Evolutionary conservation across 2,797 vertebrate species (phyloP), one percentile per base, ranked within the genome.

Genomic region (Paguma larvata): DNA sequence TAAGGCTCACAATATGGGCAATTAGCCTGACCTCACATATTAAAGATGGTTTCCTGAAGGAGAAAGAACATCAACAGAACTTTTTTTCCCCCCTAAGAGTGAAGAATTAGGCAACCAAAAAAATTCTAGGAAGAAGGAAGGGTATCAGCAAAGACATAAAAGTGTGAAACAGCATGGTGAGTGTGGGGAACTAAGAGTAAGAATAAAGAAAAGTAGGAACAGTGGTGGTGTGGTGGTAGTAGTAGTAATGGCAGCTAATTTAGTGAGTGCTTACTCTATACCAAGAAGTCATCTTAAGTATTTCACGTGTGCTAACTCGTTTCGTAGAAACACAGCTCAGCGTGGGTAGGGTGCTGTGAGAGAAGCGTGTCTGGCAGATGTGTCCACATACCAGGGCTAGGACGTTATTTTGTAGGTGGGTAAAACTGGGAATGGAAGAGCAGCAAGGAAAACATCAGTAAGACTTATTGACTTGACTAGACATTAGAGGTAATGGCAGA

Each of bases 31-130:
- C 53, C 27, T 70, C 30, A 85, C 5, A 34, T 88, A 18, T 78
- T 78, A 82, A 11, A 23, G 21, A 51, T 86, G 14, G 19, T 46
- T 94, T 83, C n/a, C n/a, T 82, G 7, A 94, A 93, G 46, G 23
- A 85, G 11, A 85, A 95, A 91, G 67, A 84, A 27, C 4, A 14
- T 32, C 12, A 94, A 68, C 2, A 80, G 41, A 87, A n/a, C 2
- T 78, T 67, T 67, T 67, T 67, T 46, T 18, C 25, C 9, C 10
- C 18, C 7, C 34, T 19, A 34, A 68, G 65, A 90, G 7, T 86
- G 14, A 80, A 15, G 32, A 84, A 41, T 79, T 75, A 48, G 30
- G 48, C 15, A 51, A 73, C 72, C 86, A 41, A 1, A 83, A 1
- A 8, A 78, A 62, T 62, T 89, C 14, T 53, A 10, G 34, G 10